These are phyloP conservation scores for Macropis europaea DNA, from an alignment of 2,888 invertebrate genomes.

Conservation along the genomic window DNA sequence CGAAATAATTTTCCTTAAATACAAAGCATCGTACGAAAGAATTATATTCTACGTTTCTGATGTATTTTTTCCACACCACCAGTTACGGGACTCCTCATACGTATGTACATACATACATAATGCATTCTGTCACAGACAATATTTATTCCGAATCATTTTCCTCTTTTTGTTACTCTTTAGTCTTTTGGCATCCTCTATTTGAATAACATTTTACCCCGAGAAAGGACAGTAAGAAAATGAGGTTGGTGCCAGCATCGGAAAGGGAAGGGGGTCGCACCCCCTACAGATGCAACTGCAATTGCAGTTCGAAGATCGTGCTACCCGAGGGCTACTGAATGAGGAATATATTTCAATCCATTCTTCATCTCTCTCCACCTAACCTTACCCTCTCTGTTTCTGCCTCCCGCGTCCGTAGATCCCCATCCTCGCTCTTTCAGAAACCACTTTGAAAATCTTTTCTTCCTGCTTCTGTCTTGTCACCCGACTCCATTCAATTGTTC, in stretches of 20 bases:
- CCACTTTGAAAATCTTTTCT: conserved; percentile 39
- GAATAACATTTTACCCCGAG: conserved; percentile 23
- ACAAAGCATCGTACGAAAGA: too few species aligned
- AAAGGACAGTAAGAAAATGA: conserved; percentile 16
- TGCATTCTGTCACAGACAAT: too few species aligned
- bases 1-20: too few species aligned
- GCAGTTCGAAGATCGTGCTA: conserved; percentile 54
- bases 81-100: too few species aligned
- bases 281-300: conserved; percentile 29
- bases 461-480: conserved; percentile 23
- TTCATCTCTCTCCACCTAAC: conserved; percentile 23
- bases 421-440: conserved; percentile 20
- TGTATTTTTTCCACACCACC: too few species aligned
- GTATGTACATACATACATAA: too few species aligned
- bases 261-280: conserved; percentile 14
- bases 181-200: conserved; percentile 15
- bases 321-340: conserved; percentile 53
- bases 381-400: not conserved
- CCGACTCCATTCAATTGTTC: conserved; percentile 54
- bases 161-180: not conserved
- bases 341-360: conserved; percentile 69
- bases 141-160: not conserved
- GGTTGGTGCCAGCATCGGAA: not conserved
- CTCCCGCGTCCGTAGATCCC: conserved; percentile 4
- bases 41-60: too few species aligned